Conservation (phyloP, 2,797 vertebrate species). For the Numenius phaeopus region DNA sequence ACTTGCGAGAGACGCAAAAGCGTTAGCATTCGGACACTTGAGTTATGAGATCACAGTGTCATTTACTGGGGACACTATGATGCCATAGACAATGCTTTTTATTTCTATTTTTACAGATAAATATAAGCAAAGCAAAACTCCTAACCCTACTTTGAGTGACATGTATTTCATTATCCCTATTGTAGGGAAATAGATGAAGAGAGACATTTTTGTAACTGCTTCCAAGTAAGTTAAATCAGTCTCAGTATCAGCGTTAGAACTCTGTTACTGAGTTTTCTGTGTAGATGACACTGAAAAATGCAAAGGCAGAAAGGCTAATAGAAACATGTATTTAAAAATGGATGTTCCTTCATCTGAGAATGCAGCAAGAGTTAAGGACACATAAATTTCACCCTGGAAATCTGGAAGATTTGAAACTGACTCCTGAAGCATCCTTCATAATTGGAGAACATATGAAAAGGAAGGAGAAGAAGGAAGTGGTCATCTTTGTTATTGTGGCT, state of each 20-base stretch:
- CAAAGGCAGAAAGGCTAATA: background rate
- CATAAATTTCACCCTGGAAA: background rate
- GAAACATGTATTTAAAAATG: background rate
- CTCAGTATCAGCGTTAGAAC: background rate
- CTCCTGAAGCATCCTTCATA: background rate
- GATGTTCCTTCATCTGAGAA: background rate
- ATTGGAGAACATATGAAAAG: background rate
- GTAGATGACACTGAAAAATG: background rate
- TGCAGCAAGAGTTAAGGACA: background rate
- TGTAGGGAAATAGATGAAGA: background rate
- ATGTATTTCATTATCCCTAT: background rate
- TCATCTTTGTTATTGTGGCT: background rate
- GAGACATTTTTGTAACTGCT: background rate
- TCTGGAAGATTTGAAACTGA: background rate
- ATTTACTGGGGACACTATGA: background rate
- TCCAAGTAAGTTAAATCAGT: background rate
- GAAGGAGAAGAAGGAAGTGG: background rate
- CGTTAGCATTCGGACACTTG: background rate
- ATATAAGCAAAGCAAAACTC: background rate
- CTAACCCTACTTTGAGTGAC: background rate
- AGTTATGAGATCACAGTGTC: background rate
- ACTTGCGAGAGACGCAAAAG: background rate
- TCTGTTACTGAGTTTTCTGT: background rate
- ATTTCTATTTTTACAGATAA: background rate
- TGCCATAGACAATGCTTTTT: background rate